These are phyloP conservation scores for Cryptus viduatorius DNA, from an alignment of 2,888 invertebrate genomes.

Conservation along the genomic window DNA sequence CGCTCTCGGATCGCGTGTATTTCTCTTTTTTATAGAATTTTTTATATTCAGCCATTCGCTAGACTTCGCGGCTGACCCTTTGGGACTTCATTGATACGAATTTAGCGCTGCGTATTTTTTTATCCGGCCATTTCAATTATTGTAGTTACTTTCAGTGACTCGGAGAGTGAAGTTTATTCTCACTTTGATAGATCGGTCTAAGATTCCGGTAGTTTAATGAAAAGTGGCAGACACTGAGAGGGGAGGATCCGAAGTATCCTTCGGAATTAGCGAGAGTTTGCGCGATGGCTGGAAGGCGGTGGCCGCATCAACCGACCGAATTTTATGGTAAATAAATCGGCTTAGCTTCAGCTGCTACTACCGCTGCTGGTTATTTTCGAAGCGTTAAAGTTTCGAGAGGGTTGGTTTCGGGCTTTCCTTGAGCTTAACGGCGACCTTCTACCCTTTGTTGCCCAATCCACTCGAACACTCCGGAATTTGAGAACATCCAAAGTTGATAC, in stretches of 20 bases:
- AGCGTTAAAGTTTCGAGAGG: slow-evolving; percentile 53
- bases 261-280: slow-evolving; percentile 30
- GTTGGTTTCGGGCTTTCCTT: slow-evolving; percentile 41
- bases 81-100: background rate
- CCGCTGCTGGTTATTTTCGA: slow-evolving; percentile 51
- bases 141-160: slow-evolving; percentile 3
- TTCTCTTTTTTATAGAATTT: slow-evolving; percentile 20
- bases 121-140: slow-evolving; percentile 7
- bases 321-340: slow-evolving; percentile 62
- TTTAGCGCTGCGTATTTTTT: background rate
- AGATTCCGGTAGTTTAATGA: slow-evolving; percentile 6
- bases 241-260: slow-evolving; percentile 5
- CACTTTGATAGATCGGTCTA: background rate
- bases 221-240: slow-evolving; percentile 27
- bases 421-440: slow-evolving; percentile 51
- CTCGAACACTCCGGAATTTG: slow-evolving; percentile 43
- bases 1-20: background rate
- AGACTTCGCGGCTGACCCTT: background rate
- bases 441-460: slow-evolving; percentile 18
- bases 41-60: background rate
- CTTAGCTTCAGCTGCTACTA: slow-evolving; percentile 35
- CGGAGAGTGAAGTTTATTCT: background rate
- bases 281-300: slow-evolving; percentile 32
- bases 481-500: slow-evolving; percentile 28
- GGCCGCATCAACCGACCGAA: slow-evolving; percentile 36